Conservation (phyloP, 2,888 invertebrate species). For the Zhengitettix transpicula region DNA sequence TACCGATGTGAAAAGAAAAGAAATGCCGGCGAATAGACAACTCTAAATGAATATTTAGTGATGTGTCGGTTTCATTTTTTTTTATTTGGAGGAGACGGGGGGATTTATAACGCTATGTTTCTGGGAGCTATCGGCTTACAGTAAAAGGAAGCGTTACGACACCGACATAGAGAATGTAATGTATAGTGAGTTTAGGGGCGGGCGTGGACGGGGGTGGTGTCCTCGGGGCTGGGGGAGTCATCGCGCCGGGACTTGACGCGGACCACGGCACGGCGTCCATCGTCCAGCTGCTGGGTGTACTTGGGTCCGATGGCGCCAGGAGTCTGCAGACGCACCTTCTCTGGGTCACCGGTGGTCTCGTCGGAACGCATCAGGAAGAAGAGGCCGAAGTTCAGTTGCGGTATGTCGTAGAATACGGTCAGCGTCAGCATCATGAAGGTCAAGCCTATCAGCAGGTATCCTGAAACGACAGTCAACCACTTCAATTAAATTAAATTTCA, state of each 20-base stretch:
- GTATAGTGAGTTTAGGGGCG: slow-evolving; percentile 17
- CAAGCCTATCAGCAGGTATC: slow-evolving; percentile 62
- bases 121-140: too few species aligned
- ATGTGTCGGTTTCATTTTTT: too few species aligned
- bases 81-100: too few species aligned
- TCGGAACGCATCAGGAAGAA: slow-evolving; percentile 51
- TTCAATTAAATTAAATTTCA: too few species aligned
- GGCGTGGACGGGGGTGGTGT: slow-evolving; percentile 43
- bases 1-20: too few species aligned
- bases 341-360: slow-evolving; percentile 38
- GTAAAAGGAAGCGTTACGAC: too few species aligned
- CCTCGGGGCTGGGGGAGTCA: slow-evolving; percentile 55
- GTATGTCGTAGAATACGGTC: slow-evolving; percentile 76
- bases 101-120: too few species aligned
- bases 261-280: slow-evolving; percentile 41
- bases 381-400: slow-evolving; percentile 67
- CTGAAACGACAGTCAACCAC: slow-evolving; percentile 28
- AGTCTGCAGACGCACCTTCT: slow-evolving; percentile 47
- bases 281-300: slow-evolving; percentile 31
- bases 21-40: too few species aligned
- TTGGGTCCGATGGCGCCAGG: slow-evolving; percentile 29
- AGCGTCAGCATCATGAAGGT: slow-evolving; percentile 71
- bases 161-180: too few species aligned
- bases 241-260: slow-evolving; percentile 45
- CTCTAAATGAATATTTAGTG: too few species aligned